These are phyloP conservation scores for Psylliodes chrysocephalus DNA, from an alignment of 2,888 invertebrate genomes.

Conservation along the genomic window DNA sequence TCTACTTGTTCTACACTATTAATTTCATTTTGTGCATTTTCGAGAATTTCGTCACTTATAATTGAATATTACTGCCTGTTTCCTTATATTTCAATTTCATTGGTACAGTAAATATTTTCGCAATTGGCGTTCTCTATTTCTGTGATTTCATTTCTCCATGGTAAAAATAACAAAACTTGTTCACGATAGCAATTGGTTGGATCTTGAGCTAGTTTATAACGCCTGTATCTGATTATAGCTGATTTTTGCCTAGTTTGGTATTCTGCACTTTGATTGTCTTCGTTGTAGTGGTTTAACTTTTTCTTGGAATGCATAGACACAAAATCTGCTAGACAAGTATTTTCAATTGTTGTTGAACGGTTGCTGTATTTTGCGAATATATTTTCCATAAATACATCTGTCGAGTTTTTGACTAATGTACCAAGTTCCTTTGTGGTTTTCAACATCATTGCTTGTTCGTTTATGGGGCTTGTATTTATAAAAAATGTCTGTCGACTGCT, in stretches of 20 bases:
- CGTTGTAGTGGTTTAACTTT: background rate
- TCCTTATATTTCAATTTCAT: too few species aligned
- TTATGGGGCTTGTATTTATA: slow-evolving; percentile 21
- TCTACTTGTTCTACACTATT: background rate
- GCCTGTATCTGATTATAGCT: slow-evolving; percentile 4
- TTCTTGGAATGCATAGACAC: too few species aligned
- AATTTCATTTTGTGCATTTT: background rate
- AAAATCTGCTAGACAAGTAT: background rate
- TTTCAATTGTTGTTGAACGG: background rate
- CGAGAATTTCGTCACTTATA: background rate
- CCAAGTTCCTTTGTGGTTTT: background rate
- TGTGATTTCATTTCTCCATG: too few species aligned
- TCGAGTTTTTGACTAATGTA: background rate
- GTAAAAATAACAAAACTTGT: too few species aligned
- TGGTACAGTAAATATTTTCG: too few species aligned
- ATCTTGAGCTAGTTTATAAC: too few species aligned
- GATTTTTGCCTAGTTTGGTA: background rate
- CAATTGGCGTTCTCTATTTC: too few species aligned
- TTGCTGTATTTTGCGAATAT: too few species aligned
- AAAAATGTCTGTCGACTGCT: background rate
- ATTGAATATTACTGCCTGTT: too few species aligned
- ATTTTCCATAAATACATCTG: too few species aligned
- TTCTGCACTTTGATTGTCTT: background rate
- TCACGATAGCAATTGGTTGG: too few species aligned
- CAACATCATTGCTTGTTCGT: slow-evolving; percentile 11